A percentile compares a stretch with the other conserved stretches of the same genome.
These are phyloP conservation scores for Euphonia xanthogaster DNA, from an alignment of 2,797 vertebrate genomes.

Conservation along the genomic window DNA sequence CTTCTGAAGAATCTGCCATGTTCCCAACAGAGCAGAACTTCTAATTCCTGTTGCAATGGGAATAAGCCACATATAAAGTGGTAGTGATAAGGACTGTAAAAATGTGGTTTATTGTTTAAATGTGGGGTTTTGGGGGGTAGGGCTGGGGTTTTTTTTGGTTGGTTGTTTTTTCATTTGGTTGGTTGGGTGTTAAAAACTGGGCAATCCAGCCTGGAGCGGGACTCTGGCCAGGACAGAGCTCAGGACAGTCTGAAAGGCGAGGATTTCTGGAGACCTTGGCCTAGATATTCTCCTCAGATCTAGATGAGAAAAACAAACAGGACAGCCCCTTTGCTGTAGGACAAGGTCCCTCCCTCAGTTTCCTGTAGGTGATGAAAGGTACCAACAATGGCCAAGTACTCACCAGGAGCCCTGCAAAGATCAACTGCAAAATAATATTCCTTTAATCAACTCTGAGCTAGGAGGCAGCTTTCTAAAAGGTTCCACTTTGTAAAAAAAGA, in stretches of 20 bases:
- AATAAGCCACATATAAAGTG: not conserved
- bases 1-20: not conserved
- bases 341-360: not conserved
- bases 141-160: not conserved
- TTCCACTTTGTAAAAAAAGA: not conserved
- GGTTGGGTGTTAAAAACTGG: not conserved
- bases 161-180: no score
- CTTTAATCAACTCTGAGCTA: not conserved
- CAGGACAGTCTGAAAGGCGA: not conserved
- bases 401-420: not conserved
- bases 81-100: not conserved
- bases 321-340: not conserved
- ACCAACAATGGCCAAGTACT: not conserved
- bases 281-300: not conserved
- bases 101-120: not conserved
- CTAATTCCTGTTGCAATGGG: not conserved
- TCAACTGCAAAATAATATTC: not conserved
- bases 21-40: not conserved
- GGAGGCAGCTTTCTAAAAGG: not conserved
- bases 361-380: not conserved
- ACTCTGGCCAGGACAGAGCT: not conserved
- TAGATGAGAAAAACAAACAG: not conserved
- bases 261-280: not conserved
- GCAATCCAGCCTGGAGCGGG: not conserved
- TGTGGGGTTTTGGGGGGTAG: not conserved